Conservation (phyloP, 2,113 vertebrate genomes). For the Brachirus orientalis region DNA sequence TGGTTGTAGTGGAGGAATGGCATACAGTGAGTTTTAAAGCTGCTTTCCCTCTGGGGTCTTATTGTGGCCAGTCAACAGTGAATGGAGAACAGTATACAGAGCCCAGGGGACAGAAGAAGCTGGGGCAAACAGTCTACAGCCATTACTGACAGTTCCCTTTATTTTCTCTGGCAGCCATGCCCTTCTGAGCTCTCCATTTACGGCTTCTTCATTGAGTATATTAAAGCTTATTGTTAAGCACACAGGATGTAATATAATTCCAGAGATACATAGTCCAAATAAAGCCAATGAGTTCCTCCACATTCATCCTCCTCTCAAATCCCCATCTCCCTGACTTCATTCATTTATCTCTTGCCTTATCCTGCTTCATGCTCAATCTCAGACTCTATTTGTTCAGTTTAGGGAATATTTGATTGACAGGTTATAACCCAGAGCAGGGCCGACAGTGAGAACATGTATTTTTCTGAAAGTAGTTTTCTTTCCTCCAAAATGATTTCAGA, state of each 20-base stretch:
- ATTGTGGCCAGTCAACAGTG: constrained; percentile 44
- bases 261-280: constrained; percentile 41
- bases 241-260: constrained; percentile 39
- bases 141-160: constrained; percentile 40
- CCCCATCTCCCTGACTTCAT: constrained; percentile 37
- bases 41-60: constrained; percentile 25
- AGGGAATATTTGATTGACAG: constrained; percentile 59
- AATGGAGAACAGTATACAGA: constrained; percentile 34
- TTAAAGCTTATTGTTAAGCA: constrained; percentile 37
- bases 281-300: constrained; percentile 27
- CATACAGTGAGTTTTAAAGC: constrained; percentile 35
- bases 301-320: constrained; percentile 25
- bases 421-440: constrained; percentile 31
- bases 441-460: constrained; percentile 53
- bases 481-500: constrained; percentile 9
- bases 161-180: constrained; percentile 25
- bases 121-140: constrained; percentile 29
- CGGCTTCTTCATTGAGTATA: constrained; percentile 21
- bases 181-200: constrained; percentile 40
- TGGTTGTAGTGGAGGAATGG: constrained; percentile 20
- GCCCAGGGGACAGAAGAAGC: constrained; percentile 30
- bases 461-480: constrained; percentile 24
- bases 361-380: constrained; percentile 26
- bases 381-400: constrained; percentile 39
- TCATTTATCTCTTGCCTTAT: constrained; percentile 41